A percentile compares a stretch with the other conserved stretches of the same genome.
Conservation (phyloP, 2,797 vertebrate species). For the Lagodon rhomboides region DNA sequence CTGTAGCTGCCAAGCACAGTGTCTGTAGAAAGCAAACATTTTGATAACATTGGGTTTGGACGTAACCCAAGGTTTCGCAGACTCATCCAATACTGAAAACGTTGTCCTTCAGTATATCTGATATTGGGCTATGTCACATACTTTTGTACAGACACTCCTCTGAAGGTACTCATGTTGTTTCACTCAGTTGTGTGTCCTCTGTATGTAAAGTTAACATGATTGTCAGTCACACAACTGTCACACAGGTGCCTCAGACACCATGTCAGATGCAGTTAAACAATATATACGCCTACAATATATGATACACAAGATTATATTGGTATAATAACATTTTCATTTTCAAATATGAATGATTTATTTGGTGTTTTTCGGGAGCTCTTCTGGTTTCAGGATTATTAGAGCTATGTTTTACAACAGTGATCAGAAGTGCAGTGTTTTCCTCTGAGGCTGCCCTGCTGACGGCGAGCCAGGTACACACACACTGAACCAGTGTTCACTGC, state of each 20-base stretch:
- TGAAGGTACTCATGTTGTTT: too few relatives aligned
- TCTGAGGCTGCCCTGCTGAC: slow-evolving; percentile 5
- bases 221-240: too few relatives aligned
- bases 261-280: too few relatives aligned
- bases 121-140: neutral
- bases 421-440: neutral
- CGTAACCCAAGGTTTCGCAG: neutral
- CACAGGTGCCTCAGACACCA: too few relatives aligned
- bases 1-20: neutral
- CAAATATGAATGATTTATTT: neutral
- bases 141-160: too few relatives aligned
- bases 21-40: too few relatives aligned
- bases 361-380: neutral
- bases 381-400: neutral
- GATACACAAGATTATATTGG: too few relatives aligned
- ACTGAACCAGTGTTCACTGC: slow-evolving; percentile 15
- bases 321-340: neutral
- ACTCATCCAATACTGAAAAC: neutral
- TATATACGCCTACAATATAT: too few relatives aligned
- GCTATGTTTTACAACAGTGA: neutral
- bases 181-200: too few relatives aligned
- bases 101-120: neutral
- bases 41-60: too few relatives aligned
- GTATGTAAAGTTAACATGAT: too few relatives aligned
- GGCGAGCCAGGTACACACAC: slow-evolving; percentile 17